These are phyloP conservation scores for Bubalus kerabau DNA, from an alignment of 2,113 vertebrate genomes.

Conservation along the genomic window DNA sequence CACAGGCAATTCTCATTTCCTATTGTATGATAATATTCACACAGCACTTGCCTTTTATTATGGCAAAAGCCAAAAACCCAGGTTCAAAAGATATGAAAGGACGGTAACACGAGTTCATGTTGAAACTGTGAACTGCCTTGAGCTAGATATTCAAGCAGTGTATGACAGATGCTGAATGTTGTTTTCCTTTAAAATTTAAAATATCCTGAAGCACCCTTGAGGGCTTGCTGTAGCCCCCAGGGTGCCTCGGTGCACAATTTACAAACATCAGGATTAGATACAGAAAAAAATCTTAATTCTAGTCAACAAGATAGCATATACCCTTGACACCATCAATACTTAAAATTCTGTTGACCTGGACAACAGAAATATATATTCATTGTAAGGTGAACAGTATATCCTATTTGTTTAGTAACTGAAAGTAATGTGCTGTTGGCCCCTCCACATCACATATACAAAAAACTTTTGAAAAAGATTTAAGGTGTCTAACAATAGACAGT, in stretches of 20 bases:
- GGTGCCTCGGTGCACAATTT: background rate
- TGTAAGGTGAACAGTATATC: background rate
- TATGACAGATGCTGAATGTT: background rate
- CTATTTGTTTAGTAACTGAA: background rate
- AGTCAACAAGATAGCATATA: background rate
- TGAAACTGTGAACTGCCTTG: background rate
- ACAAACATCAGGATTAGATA: background rate
- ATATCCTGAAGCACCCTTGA: background rate
- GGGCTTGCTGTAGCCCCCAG: background rate
- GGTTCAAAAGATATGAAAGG: background rate
- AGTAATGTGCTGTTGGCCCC: background rate
- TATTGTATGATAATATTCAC: background rate
- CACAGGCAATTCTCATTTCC: background rate
- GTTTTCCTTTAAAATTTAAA: background rate
- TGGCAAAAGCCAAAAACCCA: background rate
- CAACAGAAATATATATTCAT: background rate
- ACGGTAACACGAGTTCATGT: background rate
- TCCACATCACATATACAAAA: background rate
- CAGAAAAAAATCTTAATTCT: background rate
- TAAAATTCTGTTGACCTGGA: background rate
- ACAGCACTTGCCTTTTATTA: background rate
- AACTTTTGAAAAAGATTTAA: background rate
- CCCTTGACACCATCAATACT: background rate
- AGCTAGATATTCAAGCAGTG: background rate
- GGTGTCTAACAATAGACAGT: slow-evolving; percentile 27